Evolutionary conservation across 2,113 vertebrate genomes (phyloP), one percentile per base, ranked within the genome.

Genomic region (Lepus americanus): DNA sequence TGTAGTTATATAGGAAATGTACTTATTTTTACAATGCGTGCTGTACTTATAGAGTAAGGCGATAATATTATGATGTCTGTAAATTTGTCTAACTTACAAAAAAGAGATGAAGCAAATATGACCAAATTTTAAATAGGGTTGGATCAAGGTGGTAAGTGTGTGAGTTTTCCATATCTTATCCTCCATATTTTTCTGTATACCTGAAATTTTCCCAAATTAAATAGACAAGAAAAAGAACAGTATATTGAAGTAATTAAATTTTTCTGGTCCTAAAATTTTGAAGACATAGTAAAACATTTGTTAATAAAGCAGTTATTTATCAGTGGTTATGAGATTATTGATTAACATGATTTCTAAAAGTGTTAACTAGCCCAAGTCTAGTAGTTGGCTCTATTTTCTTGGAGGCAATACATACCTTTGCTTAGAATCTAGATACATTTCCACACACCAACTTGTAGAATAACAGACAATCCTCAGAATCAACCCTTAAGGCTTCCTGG

Each of bases 161-260:
- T 91, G 33, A 80, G 12, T 36, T 53, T 78, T 59, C 36, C 61
- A 23, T 44, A 20, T 59, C n/a, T 59, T 87, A 63, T 78, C 5
- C 10, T 70, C 2, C n/a, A 22, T 44, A 51, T 25, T 93, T 92
- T 44, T 79, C 74, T 85, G n/a, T 51, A 63, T 49, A 74, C 23
- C 49, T 91, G 69, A 94, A 79, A 91, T 79, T 31, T 72, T 84
- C 51, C 12, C 33, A 17, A 25, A 44, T 63, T 89, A 73, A 69
- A 39, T 0, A 23, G 1, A 31, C 88, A 78, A 51, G 17, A 63
- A 91, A 89, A 49, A 5, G 13, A 70, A 55, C 29, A 22, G 8
- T 59, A 3, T 96, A 92, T 0, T 19, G 33, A 92, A 92, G 64
- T 88, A 8, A 19, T 89, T 63, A 36, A 66, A 5, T 53, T 66